Evolutionary conservation across 2,113 vertebrate genomes (phyloP).

Genomic region (Oreochromis spilurus): DNA sequence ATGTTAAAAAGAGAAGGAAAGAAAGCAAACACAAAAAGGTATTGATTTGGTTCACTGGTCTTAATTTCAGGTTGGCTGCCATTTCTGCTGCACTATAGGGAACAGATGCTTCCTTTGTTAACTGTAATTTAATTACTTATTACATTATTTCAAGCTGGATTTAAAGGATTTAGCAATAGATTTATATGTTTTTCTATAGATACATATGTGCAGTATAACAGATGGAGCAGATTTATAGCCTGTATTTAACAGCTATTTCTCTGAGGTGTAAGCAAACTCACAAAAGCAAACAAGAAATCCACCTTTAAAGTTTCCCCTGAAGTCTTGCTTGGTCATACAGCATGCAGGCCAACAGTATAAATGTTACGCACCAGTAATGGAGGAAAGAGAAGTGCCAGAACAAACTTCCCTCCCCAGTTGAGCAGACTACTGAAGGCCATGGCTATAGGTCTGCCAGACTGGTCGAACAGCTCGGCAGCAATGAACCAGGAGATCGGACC

Average conservation of each 20-base stretch:
- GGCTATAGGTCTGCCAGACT: constrained; percentile 45
- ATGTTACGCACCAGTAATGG: constrained; percentile 38
- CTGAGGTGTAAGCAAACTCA: neutral
- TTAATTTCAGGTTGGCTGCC: neutral
- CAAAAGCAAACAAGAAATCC: constrained; percentile 10
- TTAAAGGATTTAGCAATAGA: neutral
- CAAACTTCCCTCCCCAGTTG: constrained; percentile 73
- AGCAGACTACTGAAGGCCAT: constrained; percentile 76
- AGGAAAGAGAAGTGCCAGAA: constrained; percentile 68
- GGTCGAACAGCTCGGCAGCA: constrained; percentile 70
- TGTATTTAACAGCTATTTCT: neutral
- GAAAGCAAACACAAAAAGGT: neutral
- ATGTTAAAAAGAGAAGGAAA: neutral
- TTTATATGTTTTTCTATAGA: neutral
- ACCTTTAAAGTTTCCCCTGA: neutral
- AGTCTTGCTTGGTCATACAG: neutral
- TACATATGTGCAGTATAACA: neutral
- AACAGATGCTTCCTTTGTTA: neutral
- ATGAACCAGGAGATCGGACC: constrained; percentile 73
- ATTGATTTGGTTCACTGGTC: neutral
- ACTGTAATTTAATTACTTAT: neutral
- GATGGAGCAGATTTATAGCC: constrained; percentile 14
- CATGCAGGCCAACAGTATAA: neutral
- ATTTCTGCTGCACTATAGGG: neutral
- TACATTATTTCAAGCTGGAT: constrained; percentile 5